Evolutionary conservation across 2,113 vertebrate species (phyloP).

Genomic region (Uropsilus gracilis): DNA sequence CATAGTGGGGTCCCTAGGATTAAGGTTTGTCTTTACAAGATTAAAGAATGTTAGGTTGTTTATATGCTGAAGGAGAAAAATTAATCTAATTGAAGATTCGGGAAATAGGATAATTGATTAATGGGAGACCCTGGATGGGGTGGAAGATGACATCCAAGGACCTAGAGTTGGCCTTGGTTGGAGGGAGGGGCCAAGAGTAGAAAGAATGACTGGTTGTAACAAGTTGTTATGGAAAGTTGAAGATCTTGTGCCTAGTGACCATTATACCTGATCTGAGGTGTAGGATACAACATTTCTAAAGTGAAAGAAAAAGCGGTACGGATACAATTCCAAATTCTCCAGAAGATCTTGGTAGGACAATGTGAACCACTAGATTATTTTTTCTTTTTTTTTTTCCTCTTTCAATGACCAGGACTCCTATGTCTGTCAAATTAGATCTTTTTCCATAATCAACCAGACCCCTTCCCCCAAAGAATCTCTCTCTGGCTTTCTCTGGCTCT

Average conservation of each 20-base stretch:
- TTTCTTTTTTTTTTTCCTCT: neutral
- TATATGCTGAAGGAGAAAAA: neutral
- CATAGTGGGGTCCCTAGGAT: neutral
- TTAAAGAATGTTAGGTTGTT: constrained; percentile 14
- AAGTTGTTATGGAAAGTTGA: neutral
- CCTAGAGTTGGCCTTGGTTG: neutral
- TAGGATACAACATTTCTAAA: neutral
- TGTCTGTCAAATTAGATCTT: neutral
- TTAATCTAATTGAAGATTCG: neutral
- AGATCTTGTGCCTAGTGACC: neutral
- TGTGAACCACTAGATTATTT: neutral
- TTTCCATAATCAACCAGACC: neutral
- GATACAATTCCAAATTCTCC: neutral
- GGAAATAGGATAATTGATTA: neutral
- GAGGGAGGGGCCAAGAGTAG: neutral
- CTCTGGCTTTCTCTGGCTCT: too few relatives aligned
- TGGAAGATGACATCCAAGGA: neutral
- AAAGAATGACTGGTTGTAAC: neutral
- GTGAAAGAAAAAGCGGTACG: neutral
- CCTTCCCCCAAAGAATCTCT: neutral
- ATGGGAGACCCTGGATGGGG: neutral
- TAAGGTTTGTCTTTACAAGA: constrained; percentile 36
- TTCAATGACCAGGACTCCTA: neutral
- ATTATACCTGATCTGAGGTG: neutral
- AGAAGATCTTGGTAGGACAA: neutral